Evolutionary conservation across 2,888 invertebrate species (phyloP), one percentile per base, ranked within the genome.

Genomic region (Phaonia tiefii): DNA sequence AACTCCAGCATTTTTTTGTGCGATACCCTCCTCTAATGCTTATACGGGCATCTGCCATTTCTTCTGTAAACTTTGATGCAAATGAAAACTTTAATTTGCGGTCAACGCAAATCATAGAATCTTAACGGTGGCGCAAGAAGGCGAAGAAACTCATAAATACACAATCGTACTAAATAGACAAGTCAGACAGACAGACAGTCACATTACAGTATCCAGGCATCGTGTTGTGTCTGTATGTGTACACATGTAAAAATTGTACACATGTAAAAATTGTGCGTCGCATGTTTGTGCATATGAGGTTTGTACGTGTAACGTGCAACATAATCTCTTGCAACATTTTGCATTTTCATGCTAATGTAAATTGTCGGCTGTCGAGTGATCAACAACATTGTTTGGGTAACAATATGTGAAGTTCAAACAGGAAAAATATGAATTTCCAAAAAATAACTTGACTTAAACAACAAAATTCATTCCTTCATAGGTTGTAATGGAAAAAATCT

Each of bases 71-170:
- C 13, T 20, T 58, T 69, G 54, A 70, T 71, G 67, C 26, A 72
- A 72, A 67, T 26, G 63, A 63, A 63, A 63, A 63, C 26, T 63
- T 63, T 20, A 20, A 17, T 72, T 69, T 77, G 80, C 71, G 77
- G 71, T 77, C 76, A 76, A 46, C 46, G n/a, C n/a, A 75, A 69
- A 73, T 73, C 42, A 73, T 70, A 73, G 63, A 80, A 76, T 70
- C 49, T 31, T 31, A 51, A 8, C 13, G 13, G 11, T 10, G 25
- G 25, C n/a, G n/a, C n/a, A n/a, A n/a, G n/a, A n/a, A n/a, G n/a
- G n/a, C 22, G 17, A 2, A 13, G 25, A 25, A 11, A 25, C 10
- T 7, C 25, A 10, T 13, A 25, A 31, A 31, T 31, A 8, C 31
- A n/a, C n/a, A n/a, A n/a, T n/a, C n/a, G n/a, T n/a, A 31, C 31